Conservation (phyloP, 92 coral and sea anemone genomes). For the Siderastrea radians region DNA sequence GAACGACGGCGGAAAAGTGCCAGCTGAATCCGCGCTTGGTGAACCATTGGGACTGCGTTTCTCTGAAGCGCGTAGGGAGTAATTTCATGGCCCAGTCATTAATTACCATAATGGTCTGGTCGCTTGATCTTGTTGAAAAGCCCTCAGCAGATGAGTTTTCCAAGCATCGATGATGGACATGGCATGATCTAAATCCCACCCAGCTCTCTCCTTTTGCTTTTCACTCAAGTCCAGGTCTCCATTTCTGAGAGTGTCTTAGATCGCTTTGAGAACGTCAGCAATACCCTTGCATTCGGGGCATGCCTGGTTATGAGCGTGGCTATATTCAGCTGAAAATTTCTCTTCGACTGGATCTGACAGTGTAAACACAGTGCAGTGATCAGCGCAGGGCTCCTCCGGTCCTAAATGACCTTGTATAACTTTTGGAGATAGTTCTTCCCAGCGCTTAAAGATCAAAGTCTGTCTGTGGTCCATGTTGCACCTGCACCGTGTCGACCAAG, state of each 20-base stretch:
- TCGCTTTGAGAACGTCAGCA: conserved; percentile 20
- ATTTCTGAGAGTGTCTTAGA: conserved; percentile 24
- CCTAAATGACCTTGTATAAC: background rate
- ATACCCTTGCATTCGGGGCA: conserved; percentile 49
- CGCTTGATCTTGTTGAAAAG: conserved; percentile 61
- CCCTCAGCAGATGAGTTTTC: conserved; percentile 63
- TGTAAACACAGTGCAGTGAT: conserved; percentile 14
- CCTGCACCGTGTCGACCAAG: background rate
- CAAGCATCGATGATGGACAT: conserved; percentile 42
- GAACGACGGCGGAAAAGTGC: conserved; percentile 68
- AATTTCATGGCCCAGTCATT: conserved; percentile 74
- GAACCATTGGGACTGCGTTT: conserved; percentile 70
- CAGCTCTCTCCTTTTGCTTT: conserved; percentile 49
- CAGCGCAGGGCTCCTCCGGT: background rate
- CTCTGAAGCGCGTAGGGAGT: conserved; percentile 60
- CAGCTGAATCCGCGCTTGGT: conserved; percentile 56
- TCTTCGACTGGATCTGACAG: background rate
- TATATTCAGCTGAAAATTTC: background rate
- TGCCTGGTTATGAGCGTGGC: conserved; percentile 38
- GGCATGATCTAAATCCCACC: conserved; percentile 53
- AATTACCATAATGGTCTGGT: conserved; percentile 46
- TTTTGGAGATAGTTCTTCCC: conserved; percentile 5
- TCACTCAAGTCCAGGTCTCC: conserved; percentile 12
- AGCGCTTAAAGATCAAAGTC: background rate
- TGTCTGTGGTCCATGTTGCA: background rate